These are phyloP conservation scores for Acrocera orbiculus DNA, from an alignment of 2,888 invertebrate genomes.

Conservation along the genomic window DNA sequence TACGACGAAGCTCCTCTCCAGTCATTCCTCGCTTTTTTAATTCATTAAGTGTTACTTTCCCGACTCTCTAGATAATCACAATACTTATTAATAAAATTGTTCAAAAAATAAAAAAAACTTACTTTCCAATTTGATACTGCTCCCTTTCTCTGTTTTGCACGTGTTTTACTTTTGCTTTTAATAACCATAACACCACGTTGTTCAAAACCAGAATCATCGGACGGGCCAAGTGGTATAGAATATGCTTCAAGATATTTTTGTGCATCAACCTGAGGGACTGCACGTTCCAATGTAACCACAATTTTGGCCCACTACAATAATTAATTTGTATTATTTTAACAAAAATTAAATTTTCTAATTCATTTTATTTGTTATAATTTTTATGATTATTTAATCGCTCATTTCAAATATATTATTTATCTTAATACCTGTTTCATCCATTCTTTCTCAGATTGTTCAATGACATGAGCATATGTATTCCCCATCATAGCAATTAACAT, in stretches of 20 bases:
- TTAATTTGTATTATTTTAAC: too few species aligned
- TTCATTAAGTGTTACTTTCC: slow-evolving; percentile 71
- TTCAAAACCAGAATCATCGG: slow-evolving; percentile 67
- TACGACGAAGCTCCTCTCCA: slow-evolving; percentile 65
- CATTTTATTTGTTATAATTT: not conserved
- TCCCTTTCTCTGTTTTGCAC: slow-evolving; percentile 89
- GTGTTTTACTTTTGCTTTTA: slow-evolving; percentile 89
- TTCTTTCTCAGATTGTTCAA: slow-evolving; percentile 96
- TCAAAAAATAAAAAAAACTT: not conserved
- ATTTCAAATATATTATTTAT: too few species aligned
- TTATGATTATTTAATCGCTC: not conserved
- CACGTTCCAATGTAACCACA: slow-evolving; percentile 87
- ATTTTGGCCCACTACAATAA: slow-evolving; percentile 86
- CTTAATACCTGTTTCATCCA: slow-evolving; percentile 90
- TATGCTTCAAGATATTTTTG: slow-evolving; percentile 87
- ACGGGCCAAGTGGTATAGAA: slow-evolving; percentile 77
- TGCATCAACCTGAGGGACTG: slow-evolving; percentile 77
- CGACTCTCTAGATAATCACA: slow-evolving; percentile 46
- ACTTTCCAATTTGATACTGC: slow-evolving; percentile 98
- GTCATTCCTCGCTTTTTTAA: slow-evolving; percentile 66
- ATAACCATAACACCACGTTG: slow-evolving; percentile 94
- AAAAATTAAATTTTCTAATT: not conserved
- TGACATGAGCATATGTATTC: slow-evolving; percentile 95
- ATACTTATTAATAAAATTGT: not conserved
- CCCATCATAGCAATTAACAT: slow-evolving; percentile 99